A percentile compares a stretch with the other conserved stretches of the same genome.
phyloP scores from a whole-genome alignment of 2,113 vertebrate genomes.

The Alces alces region DNA sequence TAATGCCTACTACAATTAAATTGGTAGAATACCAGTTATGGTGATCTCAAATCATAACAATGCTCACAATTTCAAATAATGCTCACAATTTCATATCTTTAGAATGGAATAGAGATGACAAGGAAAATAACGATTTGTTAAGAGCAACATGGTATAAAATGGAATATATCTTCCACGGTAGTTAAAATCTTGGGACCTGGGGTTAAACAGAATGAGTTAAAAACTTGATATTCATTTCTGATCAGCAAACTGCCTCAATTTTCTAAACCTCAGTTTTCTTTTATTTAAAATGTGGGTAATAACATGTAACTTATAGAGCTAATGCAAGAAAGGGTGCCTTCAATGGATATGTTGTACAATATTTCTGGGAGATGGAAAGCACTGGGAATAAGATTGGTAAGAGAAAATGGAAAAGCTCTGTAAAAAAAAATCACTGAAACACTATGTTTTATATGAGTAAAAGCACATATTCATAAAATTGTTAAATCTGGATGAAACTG shows the following conservation, averaged over 20 bases:
- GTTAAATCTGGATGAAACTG: background rate
- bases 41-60: background rate
- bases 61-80: background rate
- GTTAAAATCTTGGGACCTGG: background rate
- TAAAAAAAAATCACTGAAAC: background rate
- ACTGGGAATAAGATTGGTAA: background rate
- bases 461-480: background rate
- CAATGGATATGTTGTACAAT: background rate
- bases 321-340: background rate
- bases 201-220: background rate
- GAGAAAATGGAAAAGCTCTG: background rate
- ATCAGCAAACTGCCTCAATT: background rate
- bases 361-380: background rate
- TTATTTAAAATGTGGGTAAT: background rate
- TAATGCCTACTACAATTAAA: background rate
- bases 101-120: background rate
- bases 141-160: background rate
- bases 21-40: background rate
- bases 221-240: background rate
- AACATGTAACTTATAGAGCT: background rate
- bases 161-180: background rate
- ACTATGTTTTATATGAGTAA: background rate
- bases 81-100: background rate
- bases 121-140: background rate
- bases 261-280: background rate